Base-by-base conservation (phyloP, 2,888 invertebrate species). In the Bugula neritina region DNA sequence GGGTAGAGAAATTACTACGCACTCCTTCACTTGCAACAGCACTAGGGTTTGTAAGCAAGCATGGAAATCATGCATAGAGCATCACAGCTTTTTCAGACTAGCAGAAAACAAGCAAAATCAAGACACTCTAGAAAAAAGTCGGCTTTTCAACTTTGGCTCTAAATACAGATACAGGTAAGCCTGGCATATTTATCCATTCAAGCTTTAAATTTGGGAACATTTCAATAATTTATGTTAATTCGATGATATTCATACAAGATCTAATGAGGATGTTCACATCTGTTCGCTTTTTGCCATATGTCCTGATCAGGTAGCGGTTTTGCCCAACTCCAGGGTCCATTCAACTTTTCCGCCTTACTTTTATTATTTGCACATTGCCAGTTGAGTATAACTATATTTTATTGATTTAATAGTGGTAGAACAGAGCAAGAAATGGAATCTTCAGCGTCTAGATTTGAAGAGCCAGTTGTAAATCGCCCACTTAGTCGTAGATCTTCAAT, bases 41-140 rank as follows among this genome's bases (percentile, higher is more conserved):
- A 63, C 29, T 17, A 63, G 63, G 34, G 27, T 63, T 17, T 63
- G 63, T 31, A 63, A 63, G 34, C 63, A 63, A 31, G 13, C 27
- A 31, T 63, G 63, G 63, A 63, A 63, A n/a, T 63, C 63, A 13
- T 63, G 63, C 31, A 34, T 63, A 63, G 63, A 63, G n/a, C 63
- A 63, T n/a, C 63, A 63, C 34, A 63, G 63, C 63, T 63, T 63
- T 31, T 63, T 63, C n/a, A 25, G 63, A 34, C 17, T 63, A 13
- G 2, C 63, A 29, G 63, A 21, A 2, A 55, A 25, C n/a, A 63
- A 63, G 27, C 63, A 63, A 63, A 27, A 63, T 17, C 43, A 43
- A n/a, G 21, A 17, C 3, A 23, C 29, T 3, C 25, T 31, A 29
- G 63, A 63, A 10, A 63, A 63, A n/a, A 63, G 29, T 5, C 27